Percentiles rank a stretch among this genome's conserved stretches.
Conservation (phyloP, 1,140 invertebrate species). For the Drosophila azteca region DNA sequence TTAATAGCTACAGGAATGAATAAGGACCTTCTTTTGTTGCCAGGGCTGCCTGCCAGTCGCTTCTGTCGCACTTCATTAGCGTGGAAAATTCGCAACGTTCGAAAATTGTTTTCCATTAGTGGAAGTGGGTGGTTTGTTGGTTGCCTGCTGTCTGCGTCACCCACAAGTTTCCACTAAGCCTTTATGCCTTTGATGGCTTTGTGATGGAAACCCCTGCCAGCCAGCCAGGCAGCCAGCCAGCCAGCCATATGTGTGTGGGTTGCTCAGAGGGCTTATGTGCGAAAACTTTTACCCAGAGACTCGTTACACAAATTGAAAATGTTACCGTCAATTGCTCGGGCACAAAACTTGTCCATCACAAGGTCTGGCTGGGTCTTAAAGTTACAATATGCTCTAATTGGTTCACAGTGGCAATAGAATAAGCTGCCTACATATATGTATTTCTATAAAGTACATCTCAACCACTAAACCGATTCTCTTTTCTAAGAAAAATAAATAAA, state of each 20-base stretch:
- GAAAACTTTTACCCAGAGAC: conserved; percentile 64
- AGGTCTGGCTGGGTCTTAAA: conserved; percentile 17
- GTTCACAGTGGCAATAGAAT: conserved; percentile 5
- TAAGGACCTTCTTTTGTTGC: conserved; percentile 14
- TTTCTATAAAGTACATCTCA: background rate
- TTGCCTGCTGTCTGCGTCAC: background rate
- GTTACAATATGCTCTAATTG: conserved; percentile 34
- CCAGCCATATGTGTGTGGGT: no score
- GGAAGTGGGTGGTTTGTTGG: conserved; percentile 3
- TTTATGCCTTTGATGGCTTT: conserved; percentile 81
- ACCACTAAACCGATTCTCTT: conserved; percentile 11
- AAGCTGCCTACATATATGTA: background rate
- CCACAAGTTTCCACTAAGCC: conserved; percentile 59
- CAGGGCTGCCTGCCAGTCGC: conserved; percentile 7
- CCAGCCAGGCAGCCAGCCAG: no score
- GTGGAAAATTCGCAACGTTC: conserved; percentile 55
- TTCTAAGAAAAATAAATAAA: conserved; percentile 18
- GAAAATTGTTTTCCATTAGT: conserved; percentile 70
- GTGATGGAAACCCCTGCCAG: conserved; percentile 39
- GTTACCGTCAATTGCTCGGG: conserved; percentile 70
- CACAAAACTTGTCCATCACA: conserved; percentile 39
- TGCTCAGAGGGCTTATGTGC: conserved; percentile 26
- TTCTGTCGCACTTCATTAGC: conserved; percentile 66
- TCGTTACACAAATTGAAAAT: conserved; percentile 82
- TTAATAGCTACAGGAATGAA: conserved; percentile 44